Evolutionary conservation across 2,113 vertebrate species (phyloP), one percentile per base, ranked within the genome.

Genomic region (Scophthalmus maximus): DNA sequence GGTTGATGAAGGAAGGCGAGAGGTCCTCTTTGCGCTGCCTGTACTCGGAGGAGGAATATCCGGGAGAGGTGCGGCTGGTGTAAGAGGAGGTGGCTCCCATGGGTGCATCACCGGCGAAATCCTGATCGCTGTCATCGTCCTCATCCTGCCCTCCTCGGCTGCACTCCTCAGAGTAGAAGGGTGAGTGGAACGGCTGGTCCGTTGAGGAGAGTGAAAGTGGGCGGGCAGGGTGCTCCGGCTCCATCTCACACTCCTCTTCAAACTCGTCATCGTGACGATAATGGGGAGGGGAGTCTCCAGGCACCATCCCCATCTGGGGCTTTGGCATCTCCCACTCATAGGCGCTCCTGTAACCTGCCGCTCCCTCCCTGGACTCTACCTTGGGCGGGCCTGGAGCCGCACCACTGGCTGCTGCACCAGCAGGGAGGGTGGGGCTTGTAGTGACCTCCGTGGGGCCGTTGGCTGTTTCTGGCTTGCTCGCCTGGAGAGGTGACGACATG

Each of bases 1-100:
- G 97, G 83, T 97, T 98, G 82, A 99, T 96, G 83, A 98, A 99
- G 8, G 97, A 97, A 7, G 97, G 97, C 0, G 97, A 98, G 18
- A 97, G 94, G 80, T 97, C 98, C 23, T 95, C 95, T 85, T 95
- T 95, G 36, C 92, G 91, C 44, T 94, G 95, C 70, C 92, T 92
- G 81, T 92, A 92, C 68, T 96, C 95, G 3, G 88, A 92, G 1
- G 95, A 90, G 5, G 95, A 94, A 65, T 94, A 93, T 88, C 90
- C 95, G 49, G 80, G 87, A 73, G 86, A 93, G 80, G 79, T 88
- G 60, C 82, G 89, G 18, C 91, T 90, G 25, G 84, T 73, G 53
- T 91, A 92, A 6, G 89, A 89, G 36, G 88, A 93, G 68, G 92
- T 78, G 52, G 91, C 89, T 64, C 89, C 93, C 58, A 87, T 72